Evolutionary conservation across 2,888 invertebrate species (phyloP).

Genomic region (Dolomedes plantarius): DNA sequence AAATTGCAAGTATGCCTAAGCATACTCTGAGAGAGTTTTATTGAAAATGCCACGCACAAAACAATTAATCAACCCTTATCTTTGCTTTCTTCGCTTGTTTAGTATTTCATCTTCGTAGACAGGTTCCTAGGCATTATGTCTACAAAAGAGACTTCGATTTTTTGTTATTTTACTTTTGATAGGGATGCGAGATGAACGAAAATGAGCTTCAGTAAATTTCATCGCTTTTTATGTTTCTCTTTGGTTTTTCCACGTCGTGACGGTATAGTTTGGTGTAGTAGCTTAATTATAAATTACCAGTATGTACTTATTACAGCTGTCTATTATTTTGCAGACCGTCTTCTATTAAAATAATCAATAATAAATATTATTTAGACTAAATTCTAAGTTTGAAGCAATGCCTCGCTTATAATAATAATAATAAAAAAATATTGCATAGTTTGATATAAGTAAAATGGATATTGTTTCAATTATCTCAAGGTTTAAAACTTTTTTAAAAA

Average conservation of each 20-base stretch:
- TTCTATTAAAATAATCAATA: too few relatives aligned
- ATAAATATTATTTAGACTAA: too few relatives aligned
- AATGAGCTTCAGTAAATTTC: background rate
- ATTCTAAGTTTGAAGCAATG: too few relatives aligned
- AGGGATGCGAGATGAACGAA: background rate
- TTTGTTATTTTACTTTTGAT: background rate
- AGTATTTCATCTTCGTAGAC: constrained; percentile 64
- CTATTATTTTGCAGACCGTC: too few relatives aligned
- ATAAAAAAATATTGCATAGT: too few relatives aligned
- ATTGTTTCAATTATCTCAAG: too few relatives aligned
- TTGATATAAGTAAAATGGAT: too few relatives aligned
- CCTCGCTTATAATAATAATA: too few relatives aligned
- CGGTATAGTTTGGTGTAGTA: background rate
- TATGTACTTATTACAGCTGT: background rate
- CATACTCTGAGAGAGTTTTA: constrained; percentile 64
- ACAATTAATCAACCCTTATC: constrained; percentile 66
- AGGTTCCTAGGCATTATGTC: constrained; percentile 52
- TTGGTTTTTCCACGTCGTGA: background rate
- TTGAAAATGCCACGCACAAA: constrained; percentile 64
- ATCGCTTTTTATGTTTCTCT: background rate
- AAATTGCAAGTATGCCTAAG: constrained; percentile 58
- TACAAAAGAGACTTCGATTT: background rate
- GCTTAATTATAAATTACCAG: background rate
- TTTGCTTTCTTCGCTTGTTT: constrained; percentile 33
- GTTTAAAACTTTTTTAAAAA: too few relatives aligned